Conservation (phyloP, 2,113 vertebrate species). For the Apistogramma diplotaenia region DNA sequence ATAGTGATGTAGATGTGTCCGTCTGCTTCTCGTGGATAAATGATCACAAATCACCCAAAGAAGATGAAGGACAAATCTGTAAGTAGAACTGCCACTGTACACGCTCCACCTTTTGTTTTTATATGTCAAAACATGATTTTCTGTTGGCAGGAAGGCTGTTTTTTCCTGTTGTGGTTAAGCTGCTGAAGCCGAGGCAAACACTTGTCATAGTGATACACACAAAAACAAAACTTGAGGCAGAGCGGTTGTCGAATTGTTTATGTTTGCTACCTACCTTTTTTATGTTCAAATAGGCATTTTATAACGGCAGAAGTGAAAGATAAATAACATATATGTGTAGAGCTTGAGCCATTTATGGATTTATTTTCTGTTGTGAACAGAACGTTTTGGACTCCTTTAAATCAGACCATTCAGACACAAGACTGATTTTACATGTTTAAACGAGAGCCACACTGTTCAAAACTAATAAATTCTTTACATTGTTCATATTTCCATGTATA, state of each 20-base stretch:
- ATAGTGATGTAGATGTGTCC: conserved; percentile 24
- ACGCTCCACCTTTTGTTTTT: background rate
- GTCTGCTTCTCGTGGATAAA: conserved; percentile 39
- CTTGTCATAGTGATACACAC: conserved; percentile 25
- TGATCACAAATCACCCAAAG: conserved; percentile 37
- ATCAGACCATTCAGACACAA: background rate
- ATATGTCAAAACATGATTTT: background rate
- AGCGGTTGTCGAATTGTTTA: background rate
- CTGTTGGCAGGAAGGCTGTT: conserved; percentile 50
- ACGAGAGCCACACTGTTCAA: background rate
- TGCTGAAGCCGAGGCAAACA: conserved; percentile 45
- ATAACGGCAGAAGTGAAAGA: background rate
- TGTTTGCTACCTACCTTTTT: background rate
- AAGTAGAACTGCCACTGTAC: conserved; percentile 30
- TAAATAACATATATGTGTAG: background rate
- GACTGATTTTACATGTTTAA: background rate
- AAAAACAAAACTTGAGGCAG: conserved; percentile 13
- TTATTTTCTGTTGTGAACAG: background rate
- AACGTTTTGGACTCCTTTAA: background rate
- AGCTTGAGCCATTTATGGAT: background rate
- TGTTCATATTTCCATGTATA: conserved; percentile 52
- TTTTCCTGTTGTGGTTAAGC: conserved; percentile 61
- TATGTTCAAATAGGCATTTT: background rate
- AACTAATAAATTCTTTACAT: conserved; percentile 5
- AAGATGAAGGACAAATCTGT: conserved; percentile 63